Base-by-base conservation (phyloP, 2,113 vertebrate genomes). In the Atlantisia rogersi region DNA sequence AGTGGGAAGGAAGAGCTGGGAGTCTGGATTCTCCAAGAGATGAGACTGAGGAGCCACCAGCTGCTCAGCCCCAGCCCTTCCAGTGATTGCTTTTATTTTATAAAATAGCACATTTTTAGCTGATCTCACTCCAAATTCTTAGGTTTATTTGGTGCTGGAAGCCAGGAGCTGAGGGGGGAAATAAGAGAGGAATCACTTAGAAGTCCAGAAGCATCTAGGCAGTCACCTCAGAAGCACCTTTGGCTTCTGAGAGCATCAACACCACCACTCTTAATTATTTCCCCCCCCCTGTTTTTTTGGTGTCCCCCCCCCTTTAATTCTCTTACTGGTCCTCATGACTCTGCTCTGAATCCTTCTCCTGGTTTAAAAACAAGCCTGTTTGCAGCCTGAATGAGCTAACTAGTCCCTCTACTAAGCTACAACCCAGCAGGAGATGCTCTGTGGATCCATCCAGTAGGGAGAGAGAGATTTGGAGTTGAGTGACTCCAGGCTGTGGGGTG, bases 391-490 rank as follows among this genome's bases (percentile, higher is more conserved):
- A 26, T 14, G 60, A 65, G 83, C 32, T 17, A 53, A 42, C 62
- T 80, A 55, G 70, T 65, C 74, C 15, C 69, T 69, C 12, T 39
- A 39, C 58, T 3, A 24, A 31, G 32, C 42, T 69, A 11, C 56
- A 58, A 18, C 75, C n/a, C 16, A 21, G 42, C 32, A 68, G 26
- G 67, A 65, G 65, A 26, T 59, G 42, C 56, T 81, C 16, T 2
- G 0, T 32, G 18, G 44, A 65, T 37, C 67, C 52, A 1, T 5
- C 1, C 1, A 2, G 24, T 16, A 64, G 44, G 89, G 78, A 56
- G 91, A 37, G 91, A 37, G 65, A 1, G 15, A 6, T 37, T 71
- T 79, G 46, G 86, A 65, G 68, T 9, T 14, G 32, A 60, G 37
- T 59, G 5, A 70, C 82, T 79, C 58, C 17, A 14, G 28, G 63